These are phyloP conservation scores for Heliconius ismenius DNA, from an alignment of 2,888 invertebrate species.

Conservation along the genomic window DNA sequence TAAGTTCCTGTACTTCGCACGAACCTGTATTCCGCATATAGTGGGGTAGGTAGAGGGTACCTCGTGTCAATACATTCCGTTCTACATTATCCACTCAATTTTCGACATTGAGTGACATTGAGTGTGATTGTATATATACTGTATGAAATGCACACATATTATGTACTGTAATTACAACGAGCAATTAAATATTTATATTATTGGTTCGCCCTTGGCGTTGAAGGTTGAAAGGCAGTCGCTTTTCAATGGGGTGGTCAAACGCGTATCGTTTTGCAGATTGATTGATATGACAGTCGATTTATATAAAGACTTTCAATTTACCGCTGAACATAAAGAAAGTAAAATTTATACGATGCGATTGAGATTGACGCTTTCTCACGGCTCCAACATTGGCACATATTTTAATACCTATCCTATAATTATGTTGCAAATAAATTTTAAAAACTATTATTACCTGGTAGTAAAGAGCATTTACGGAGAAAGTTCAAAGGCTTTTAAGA, in stretches of 20 bases:
- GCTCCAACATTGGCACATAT: constrained; percentile 15
- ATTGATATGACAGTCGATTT: not conserved
- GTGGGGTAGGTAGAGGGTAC: too few species aligned
- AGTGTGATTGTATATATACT: too few species aligned
- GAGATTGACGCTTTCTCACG: constrained; percentile 37
- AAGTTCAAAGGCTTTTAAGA: constrained; percentile 2
- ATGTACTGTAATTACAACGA: not conserved
- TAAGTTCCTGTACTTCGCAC: too few species aligned
- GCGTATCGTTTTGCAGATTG: not conserved
- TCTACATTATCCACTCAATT: too few species aligned
- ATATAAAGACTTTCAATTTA: constrained; percentile 5
- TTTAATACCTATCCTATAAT: constrained; percentile 20
- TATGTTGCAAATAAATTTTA: constrained; percentile 18
- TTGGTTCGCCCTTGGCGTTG: constrained; percentile 18
- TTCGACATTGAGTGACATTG: too few species aligned
- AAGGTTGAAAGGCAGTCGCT: constrained; percentile 12
- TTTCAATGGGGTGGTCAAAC: constrained; percentile 21
- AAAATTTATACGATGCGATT: constrained; percentile 21
- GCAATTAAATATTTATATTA: constrained; percentile 11
- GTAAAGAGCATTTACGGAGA: constrained; percentile 16
- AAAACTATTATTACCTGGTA: constrained; percentile 8
- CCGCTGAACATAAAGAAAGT: constrained; percentile 20
- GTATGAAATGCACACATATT: not conserved
- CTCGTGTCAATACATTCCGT: too few species aligned
- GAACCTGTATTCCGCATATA: too few species aligned